Conservation (phyloP, 1,140 invertebrate genomes). For the Trichogramma pretiosum region DNA sequence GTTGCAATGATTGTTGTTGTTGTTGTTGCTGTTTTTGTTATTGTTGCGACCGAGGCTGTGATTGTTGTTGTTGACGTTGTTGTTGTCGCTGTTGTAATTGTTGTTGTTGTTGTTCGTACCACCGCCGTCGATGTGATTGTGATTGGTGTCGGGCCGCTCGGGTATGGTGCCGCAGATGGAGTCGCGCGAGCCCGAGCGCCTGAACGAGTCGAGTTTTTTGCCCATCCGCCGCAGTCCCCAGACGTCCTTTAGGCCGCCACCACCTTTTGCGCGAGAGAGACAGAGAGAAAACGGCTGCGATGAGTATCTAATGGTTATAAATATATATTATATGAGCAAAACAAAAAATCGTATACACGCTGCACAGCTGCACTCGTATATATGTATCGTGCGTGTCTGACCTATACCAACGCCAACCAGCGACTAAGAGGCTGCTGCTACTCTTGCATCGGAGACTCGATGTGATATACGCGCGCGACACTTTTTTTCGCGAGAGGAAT, state of each 20-base stretch:
- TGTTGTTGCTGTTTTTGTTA: slow-evolving; percentile 32
- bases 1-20: background rate
- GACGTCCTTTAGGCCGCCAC: slow-evolving; percentile 52
- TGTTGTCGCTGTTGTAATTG: slow-evolving; percentile 30
- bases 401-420: background rate
- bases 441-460: slow-evolving; percentile 3
- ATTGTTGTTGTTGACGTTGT: slow-evolving; percentile 36
- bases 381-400: background rate
- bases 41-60: too few relatives aligned
- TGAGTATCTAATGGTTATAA: too few relatives aligned
- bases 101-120: slow-evolving; percentile 35
- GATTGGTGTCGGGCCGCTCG: slow-evolving; percentile 26
- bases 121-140: slow-evolving; percentile 33
- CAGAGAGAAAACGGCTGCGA: too few relatives aligned
- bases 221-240: slow-evolving; percentile 69
- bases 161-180: slow-evolving; percentile 32
- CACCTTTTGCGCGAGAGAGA: too few relatives aligned
- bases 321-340: too few relatives aligned
- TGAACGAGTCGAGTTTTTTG: slow-evolving; percentile 66
- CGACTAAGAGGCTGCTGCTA: background rate
- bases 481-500: too few relatives aligned
- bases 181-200: slow-evolving; percentile 57
- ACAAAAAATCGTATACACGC: too few relatives aligned
- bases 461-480: too few relatives aligned
- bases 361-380: too few relatives aligned